A percentile compares a stretch with the other conserved stretches of the same genome.
phyloP scores from a whole-genome alignment of 2,797 vertebrate genomes.

The Semotilus atromaculatus region DNA sequence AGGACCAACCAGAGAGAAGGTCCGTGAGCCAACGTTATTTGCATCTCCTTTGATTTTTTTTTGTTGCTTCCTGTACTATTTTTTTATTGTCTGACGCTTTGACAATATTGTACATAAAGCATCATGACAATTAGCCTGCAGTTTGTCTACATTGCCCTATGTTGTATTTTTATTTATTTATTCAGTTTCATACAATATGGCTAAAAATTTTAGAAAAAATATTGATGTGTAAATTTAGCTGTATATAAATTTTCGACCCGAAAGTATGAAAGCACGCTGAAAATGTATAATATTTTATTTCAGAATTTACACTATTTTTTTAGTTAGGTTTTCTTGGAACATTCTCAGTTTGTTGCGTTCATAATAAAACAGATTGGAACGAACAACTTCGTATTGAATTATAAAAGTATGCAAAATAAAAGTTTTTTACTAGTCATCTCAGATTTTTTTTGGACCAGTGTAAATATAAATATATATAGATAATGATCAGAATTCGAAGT shows the following conservation, averaged over 20 bases:
- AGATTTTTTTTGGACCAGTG: not conserved
- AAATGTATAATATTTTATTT: not conserved
- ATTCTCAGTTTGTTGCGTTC: not conserved
- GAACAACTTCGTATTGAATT: not conserved
- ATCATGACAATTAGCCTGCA: not conserved
- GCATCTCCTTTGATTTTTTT: not conserved
- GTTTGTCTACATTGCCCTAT: accelerated
- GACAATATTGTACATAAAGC: not conserved
- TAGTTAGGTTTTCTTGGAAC: not conserved
- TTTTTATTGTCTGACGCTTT: not conserved
- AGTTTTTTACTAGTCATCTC: not conserved
- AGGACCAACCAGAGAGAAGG: not conserved
- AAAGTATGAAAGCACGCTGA: not conserved
- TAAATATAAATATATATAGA: no score
- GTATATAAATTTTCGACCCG: not conserved
- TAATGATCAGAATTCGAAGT: not conserved
- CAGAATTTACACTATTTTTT: not conserved
- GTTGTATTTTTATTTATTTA: not conserved
- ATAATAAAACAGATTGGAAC: not conserved
- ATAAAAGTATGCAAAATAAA: not conserved
- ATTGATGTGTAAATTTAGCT: not conserved
- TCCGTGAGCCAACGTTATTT: not conserved
- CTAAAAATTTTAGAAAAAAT: not conserved
- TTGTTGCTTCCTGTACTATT: not conserved
- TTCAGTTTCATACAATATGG: not conserved